Base-by-base conservation (phyloP, 2,888 invertebrate species). In the Thymelicus lineola region DNA sequence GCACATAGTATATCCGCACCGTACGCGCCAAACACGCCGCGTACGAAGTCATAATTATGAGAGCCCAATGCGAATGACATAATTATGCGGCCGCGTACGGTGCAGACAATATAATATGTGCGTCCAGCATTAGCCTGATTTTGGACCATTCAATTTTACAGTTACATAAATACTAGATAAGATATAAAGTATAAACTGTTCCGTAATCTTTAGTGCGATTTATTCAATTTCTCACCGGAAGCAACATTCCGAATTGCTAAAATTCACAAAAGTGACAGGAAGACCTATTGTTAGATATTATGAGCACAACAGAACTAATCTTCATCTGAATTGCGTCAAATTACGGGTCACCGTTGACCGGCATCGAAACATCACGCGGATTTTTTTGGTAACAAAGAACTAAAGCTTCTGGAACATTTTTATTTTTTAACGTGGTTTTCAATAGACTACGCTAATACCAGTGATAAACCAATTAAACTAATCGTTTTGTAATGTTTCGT, bases 281-380 rank as follows among this genome's bases (percentile, higher is more conserved):
- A 63, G n/a, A 64, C 45, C 61, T 61, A 62, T 62, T 62, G 62
- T 50, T 67, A 53, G 58, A 59, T 55, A 63, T 64, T 73, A 71
- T 72, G 55, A 62, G 53, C 70, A 62, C 72, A 73, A 71, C 72
- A 62, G n/a, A n/a, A 70, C 72, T 79, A 78, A 79, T 82, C 75
- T 77, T 58, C 62, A 68, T 62, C 71, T 76, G 77, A 83, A 86
- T 85, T 85, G 82, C 77, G 80, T 79, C 73, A 79, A 83, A 86
- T 85, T 83, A 82, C 76, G 46, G 75, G 75, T 53, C 61, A 59
- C 36, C 77, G 75, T 68, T 71, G 75, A 70, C 74, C 73, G 78
- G 69, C 76, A 75, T 75, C 76, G 73, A 79, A 80, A 77, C 77
- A 80, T 82, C 82, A 82, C 80, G 81, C 81, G 74, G 82, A 79